Percentiles rank a stretch among this genome's conserved stretches.
phyloP scores from a whole-genome alignment of 2,113 vertebrate genomes.

The Kobus ellipsiprymnus region DNA sequence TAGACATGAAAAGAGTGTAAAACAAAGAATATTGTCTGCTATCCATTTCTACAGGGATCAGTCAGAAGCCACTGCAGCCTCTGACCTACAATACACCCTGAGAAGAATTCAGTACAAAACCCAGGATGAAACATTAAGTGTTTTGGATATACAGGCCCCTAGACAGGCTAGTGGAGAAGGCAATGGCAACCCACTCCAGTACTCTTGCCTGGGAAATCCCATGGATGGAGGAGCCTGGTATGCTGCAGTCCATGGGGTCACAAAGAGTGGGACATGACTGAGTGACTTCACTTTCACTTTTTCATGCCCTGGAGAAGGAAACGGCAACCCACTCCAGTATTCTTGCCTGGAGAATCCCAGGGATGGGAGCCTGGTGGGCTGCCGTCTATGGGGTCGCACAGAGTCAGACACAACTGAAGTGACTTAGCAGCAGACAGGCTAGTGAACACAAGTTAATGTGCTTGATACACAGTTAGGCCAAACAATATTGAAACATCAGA shows the following conservation, averaged over 20 bases:
- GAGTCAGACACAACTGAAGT: too few species aligned
- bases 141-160: neutral
- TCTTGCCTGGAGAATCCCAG: too few species aligned
- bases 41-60: neutral
- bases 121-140: neutral
- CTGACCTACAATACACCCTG: neutral
- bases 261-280: too few species aligned
- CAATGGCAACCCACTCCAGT: too few species aligned
- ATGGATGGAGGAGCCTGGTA: too few species aligned
- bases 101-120: neutral
- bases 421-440: neutral
- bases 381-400: too few species aligned
- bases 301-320: too few species aligned
- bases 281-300: too few species aligned
- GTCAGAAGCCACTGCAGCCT: neutral
- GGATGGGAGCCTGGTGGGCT: too few species aligned
- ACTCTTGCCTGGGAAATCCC: too few species aligned
- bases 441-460: neutral
- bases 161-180: neutral
- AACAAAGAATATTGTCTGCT: neutral
- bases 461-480: neutral
- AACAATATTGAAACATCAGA: neutral
- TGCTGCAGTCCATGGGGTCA: too few species aligned
- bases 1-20: neutral
- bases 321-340: too few species aligned